Conservation (phyloP, 2,113 vertebrate genomes). For the Zapornia atra region DNA sequence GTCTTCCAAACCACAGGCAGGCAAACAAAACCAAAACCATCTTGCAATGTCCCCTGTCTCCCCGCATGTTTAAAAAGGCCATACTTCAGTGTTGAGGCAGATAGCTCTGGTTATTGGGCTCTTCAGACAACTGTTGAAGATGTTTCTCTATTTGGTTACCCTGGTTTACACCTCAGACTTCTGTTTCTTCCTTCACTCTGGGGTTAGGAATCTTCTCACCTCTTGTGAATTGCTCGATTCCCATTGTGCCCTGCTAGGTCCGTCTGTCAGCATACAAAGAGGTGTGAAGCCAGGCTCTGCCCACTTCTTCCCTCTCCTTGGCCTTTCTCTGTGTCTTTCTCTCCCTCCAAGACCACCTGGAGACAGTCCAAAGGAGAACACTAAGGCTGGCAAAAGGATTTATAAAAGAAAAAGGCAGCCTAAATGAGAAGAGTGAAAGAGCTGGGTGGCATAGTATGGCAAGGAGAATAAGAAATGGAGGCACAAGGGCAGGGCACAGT, state of each 20-base stretch:
- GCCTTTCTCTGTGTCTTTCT: not conserved
- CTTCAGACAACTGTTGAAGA: not conserved
- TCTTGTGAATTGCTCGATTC: not conserved
- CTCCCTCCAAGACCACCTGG: not conserved
- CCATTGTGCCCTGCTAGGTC: not conserved
- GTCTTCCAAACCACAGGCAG: not conserved
- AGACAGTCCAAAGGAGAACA: not conserved
- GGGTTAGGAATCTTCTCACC: not conserved
- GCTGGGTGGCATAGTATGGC: not conserved
- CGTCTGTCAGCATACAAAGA: not conserved
- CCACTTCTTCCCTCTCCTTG: not conserved
- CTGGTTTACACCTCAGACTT: not conserved
- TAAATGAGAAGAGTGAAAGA: not conserved
- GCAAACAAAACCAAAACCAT: not conserved
- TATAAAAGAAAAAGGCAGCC: not conserved
- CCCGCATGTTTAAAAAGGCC: fast-evolving
- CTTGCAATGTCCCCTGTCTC: not conserved
- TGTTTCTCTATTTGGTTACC: not conserved
- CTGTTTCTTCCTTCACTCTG: not conserved
- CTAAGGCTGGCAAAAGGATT: not conserved
- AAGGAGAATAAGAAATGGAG: not conserved
- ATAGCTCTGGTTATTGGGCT: not conserved
- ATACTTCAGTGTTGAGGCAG: not conserved
- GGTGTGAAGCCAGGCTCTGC: not conserved
- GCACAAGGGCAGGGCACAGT: not conserved